phyloP scores from a whole-genome alignment of 2,113 vertebrate species.

The Mungos mungo region DNA sequence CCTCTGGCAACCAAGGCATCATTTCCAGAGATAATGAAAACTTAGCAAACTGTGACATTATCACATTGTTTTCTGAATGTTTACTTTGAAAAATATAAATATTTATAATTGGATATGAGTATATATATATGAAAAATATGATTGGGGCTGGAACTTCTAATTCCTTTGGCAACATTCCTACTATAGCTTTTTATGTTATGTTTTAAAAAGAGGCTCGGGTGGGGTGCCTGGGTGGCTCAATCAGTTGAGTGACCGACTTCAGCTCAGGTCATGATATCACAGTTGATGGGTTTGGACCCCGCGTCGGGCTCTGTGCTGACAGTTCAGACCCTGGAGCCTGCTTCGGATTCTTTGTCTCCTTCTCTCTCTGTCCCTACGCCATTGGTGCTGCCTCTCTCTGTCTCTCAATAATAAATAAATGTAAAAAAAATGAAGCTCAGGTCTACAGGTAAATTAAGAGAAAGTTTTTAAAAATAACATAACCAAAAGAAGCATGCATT shows the following conservation, averaged over 20 bases:
- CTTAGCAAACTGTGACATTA: not conserved
- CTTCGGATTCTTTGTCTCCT: too few species aligned
- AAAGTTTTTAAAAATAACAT: not conserved
- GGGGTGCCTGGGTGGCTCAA: too few species aligned
- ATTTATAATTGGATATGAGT: not conserved
- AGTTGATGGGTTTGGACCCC: too few species aligned
- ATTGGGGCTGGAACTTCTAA: not conserved
- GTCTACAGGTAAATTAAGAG: not conserved
- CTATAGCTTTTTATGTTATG: not conserved
- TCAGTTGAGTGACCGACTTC: too few species aligned
- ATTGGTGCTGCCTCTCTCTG: too few species aligned
- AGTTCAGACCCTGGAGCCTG: too few species aligned
- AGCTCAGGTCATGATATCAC: too few species aligned
- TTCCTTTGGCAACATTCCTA: not conserved
- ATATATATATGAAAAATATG: not conserved
- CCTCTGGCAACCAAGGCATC: not conserved
- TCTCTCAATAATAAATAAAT: too few species aligned
- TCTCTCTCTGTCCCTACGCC: too few species aligned
- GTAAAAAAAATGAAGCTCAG: not conserved
- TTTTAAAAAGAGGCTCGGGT: too few species aligned
- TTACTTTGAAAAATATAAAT: not conserved
- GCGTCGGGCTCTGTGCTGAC: too few species aligned
- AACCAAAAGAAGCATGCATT: conserved; percentile 13
- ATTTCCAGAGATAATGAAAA: not conserved
- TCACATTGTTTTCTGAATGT: not conserved